These are phyloP conservation scores for Falcunculus frontatus DNA, from an alignment of 2,113 vertebrate genomes.

Conservation along the genomic window DNA sequence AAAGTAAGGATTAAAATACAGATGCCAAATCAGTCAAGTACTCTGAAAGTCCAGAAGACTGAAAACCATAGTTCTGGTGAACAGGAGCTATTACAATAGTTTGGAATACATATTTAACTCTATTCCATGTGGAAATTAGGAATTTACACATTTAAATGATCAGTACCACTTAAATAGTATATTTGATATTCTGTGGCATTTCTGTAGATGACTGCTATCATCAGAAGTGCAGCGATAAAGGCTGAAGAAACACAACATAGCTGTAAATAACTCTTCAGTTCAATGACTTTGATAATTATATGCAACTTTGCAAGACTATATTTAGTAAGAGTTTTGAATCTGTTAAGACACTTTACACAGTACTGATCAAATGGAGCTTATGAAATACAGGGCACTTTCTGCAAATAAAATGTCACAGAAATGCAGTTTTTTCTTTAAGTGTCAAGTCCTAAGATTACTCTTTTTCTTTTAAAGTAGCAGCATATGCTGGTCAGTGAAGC, in stretches of 20 bases:
- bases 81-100: background rate
- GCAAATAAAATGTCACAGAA: background rate
- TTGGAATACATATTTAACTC: background rate
- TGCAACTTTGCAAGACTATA: conserved; percentile 7
- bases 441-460: background rate
- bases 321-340: conserved; percentile 7
- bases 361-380: background rate
- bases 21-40: background rate
- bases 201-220: background rate
- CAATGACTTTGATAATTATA: conserved; percentile 30
- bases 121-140: background rate
- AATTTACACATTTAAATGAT: background rate
- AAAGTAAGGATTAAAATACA: background rate
- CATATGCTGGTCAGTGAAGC: conserved; percentile 40
- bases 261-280: conserved; percentile 24
- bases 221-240: background rate
- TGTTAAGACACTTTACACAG: background rate
- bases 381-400: background rate
- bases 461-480: background rate
- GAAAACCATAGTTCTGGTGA: background rate
- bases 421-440: background rate
- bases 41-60: background rate
- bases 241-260: background rate
- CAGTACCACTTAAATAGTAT: background rate
- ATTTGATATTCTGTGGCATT: background rate